A percentile compares a stretch with the other conserved stretches of the same genome.
phyloP scores from a whole-genome alignment of 2,888 invertebrate species.

The Eurytoma californica region DNA sequence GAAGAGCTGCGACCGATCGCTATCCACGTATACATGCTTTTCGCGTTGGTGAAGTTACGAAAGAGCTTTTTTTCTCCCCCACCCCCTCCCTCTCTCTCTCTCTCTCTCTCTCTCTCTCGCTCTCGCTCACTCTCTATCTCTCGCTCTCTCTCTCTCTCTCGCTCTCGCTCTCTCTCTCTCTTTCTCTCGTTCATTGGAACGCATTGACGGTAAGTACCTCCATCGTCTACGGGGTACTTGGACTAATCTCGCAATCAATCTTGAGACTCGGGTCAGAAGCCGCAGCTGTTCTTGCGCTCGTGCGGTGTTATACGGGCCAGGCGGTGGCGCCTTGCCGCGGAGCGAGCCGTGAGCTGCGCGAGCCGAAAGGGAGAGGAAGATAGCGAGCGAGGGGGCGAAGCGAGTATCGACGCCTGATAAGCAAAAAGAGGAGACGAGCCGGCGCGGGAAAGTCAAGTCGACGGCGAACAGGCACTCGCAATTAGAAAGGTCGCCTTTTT shows the following conservation, averaged over 20 bases:
- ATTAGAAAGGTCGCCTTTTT: slow-evolving; percentile 18
- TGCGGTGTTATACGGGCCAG: background rate
- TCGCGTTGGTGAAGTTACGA: slow-evolving; percentile 10
- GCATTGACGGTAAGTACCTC: slow-evolving; percentile 53
- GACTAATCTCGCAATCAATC: slow-evolving; percentile 72
- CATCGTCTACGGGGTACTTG: slow-evolving; percentile 53
- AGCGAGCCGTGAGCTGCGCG: background rate
- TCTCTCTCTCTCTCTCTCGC: slow-evolving; percentile 25
- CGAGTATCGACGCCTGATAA: slow-evolving; percentile 39
- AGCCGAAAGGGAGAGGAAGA: background rate
- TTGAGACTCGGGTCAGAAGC: slow-evolving; percentile 67
- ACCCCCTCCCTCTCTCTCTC: slow-evolving; percentile 54
- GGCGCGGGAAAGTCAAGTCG: slow-evolving; percentile 52
- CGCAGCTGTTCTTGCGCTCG: slow-evolving; percentile 66
- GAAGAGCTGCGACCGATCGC: background rate
- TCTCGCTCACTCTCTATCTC: slow-evolving; percentile 56
- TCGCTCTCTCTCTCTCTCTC: slow-evolving; percentile 54
- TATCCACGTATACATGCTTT: background rate
- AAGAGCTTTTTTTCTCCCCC: slow-evolving; percentile 10
- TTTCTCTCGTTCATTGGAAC: slow-evolving; percentile 55
- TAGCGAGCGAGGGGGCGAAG: slow-evolving; percentile 38
- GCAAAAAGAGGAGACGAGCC: slow-evolving; percentile 57
- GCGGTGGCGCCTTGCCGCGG: background rate
- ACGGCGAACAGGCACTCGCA: slow-evolving; percentile 23
- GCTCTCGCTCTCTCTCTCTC: slow-evolving; percentile 51